Base-by-base conservation (phyloP, 2,113 vertebrate species). In the Bubo blakistoni region DNA sequence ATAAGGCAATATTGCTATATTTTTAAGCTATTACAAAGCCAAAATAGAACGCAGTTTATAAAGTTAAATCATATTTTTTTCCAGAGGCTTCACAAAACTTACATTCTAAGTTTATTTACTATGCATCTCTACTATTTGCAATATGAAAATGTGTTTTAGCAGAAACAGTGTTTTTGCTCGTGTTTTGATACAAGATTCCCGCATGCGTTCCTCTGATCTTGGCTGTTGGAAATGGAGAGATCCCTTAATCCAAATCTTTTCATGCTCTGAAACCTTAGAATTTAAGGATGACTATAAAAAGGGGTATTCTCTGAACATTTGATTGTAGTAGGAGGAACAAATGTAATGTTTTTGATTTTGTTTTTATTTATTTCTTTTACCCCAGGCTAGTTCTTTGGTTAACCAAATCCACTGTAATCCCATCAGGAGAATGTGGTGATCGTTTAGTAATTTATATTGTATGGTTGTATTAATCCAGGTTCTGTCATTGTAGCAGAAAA, bases 391-490 rank as follows among this genome's bases (percentile, higher is more conserved):
- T 93, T 92, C 83, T 92, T 90, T 97, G 90, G 94, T 94, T 97
- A 97, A 94, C 92, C 85, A 89, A 94, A 96, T 90, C 96, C 86
- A 85, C 89, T 93, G 40, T 97, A 97, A 98, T 98, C 95, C 91
- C 94, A 97, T 97, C 95, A 97, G 76, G 25, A 96, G 95, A 96
- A 95, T 76, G 92, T 96, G 96, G 96, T 92, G 93, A 98, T 98
- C 66, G 49, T 88, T 94, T 84, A 94, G 91, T 97, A 97, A 98
- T 96, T 96, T 94, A 95, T 95, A 89, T 93, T 96, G 96, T 92
- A 97, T 92, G 89, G 72, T 88, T 94, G 70, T 94, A 93, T 98
- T 97, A 96, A 97, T 97, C 89, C 92, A 90, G 73, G 82, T 94
- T 97, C 97, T 96, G 95, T 96, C 92, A 94, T 21, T 36, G 73